These are phyloP conservation scores for Ormyrus pomaceus DNA, from an alignment of 2,888 invertebrate genomes.

Conservation along the genomic window DNA sequence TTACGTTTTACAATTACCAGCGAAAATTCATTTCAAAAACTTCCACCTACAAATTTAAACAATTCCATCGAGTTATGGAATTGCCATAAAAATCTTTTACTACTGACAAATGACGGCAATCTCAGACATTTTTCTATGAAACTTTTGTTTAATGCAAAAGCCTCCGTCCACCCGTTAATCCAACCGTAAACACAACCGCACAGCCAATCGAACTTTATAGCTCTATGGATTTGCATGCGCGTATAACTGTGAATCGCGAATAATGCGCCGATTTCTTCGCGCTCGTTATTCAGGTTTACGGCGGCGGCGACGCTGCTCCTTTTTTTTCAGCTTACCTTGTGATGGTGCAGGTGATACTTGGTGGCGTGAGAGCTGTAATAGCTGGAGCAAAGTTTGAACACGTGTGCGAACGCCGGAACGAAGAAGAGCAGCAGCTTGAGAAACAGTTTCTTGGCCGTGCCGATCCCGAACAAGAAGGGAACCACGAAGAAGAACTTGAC, in stretches of 20 bases:
- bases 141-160: too few species aligned
- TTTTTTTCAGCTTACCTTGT: slow-evolving; percentile 73
- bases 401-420: slow-evolving; percentile 88
- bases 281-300: slow-evolving; percentile 39
- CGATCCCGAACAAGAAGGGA: slow-evolving; percentile 87
- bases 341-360: slow-evolving; percentile 89
- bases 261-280: slow-evolving; percentile 24
- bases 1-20: too few species aligned
- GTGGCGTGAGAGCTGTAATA: slow-evolving; percentile 86
- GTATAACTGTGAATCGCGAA: slow-evolving; percentile 30
- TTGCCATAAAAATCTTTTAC: too few species aligned
- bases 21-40: too few species aligned
- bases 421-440: slow-evolving; percentile 88
- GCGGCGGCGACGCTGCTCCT: slow-evolving; percentile 1
- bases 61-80: too few species aligned
- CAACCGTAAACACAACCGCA: neutral
- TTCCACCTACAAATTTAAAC: too few species aligned
- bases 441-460: slow-evolving; percentile 89
- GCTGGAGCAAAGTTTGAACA: slow-evolving; percentile 90
- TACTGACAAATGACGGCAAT: too few species aligned
- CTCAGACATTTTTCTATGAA: too few species aligned
- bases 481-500: slow-evolving; percentile 88
- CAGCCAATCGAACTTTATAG: slow-evolving; percentile 17
- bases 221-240: neutral
- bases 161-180: too few species aligned